Evolutionary conservation across 2,113 vertebrate species (phyloP), one percentile per base, ranked within the genome.

Genomic region (Circaetus cinerascens): DNA sequence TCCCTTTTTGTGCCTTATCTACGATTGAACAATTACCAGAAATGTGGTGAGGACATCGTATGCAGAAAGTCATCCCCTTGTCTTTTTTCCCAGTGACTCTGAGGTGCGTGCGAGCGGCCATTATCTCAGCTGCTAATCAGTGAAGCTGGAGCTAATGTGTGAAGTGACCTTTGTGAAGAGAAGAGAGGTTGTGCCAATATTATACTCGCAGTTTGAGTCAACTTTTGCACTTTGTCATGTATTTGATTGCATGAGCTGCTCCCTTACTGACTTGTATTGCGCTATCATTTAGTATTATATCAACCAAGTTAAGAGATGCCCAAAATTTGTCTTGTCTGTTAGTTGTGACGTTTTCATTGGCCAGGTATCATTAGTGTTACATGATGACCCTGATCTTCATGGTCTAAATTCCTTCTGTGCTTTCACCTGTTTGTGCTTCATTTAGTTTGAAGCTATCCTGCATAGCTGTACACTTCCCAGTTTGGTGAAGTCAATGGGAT

Each of bases 51-150:
- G 78, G 75, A 67, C 59, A 15, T 26, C 2, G 11, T 27, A 63
- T 23, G 71, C 94, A 91, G 74, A 93, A 96, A 93, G 95, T 77
- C 84, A 80, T 57, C 69, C 73, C 27, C 67, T 66, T 85, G 79
- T 85, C 59, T 94, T 30, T 87, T 41, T 55, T 67, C 68, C 62
- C 57, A 68, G 2, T 66, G 91, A 4, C 71, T 93, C 15, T 1
- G 63, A 84, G 87, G 40, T 48, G 55, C 0, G 10, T 81, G 64
- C 9, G 53, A 82, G 81, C 2, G 3, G 63, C 71, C 3, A 29
- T 94, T 94, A 87, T 90, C 93, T 96, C 34, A 7, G 73, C 75
- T 81, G 83, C 82, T 96, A 3, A 96, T 97, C 94, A 62, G 0
- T 72, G 83, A 56, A 90, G 85, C 94, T 29, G 71, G 66, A 86